phyloP scores from a whole-genome alignment of 2,113 vertebrate species.

The Melospiza georgiana region DNA sequence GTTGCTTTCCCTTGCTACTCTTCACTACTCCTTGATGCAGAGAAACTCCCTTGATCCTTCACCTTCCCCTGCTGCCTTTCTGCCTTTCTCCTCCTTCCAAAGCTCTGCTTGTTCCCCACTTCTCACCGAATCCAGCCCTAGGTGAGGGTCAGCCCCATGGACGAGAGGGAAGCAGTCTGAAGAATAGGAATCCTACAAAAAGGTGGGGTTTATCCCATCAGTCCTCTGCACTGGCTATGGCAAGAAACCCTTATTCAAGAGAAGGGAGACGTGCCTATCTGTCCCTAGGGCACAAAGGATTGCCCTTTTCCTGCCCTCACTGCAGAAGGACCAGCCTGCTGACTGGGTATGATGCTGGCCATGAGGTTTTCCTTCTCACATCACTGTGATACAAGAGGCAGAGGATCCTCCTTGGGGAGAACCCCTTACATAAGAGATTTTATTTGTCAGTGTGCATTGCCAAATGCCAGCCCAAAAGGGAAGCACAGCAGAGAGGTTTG shows the following conservation, averaged over 20 bases:
- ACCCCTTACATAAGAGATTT: background rate
- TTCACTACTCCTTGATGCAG: background rate
- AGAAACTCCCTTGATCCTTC: background rate
- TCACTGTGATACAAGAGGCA: background rate
- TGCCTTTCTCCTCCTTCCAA: background rate
- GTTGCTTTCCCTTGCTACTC: background rate
- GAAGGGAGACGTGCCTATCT: background rate
- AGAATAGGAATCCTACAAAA: background rate
- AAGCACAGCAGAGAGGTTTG: background rate
- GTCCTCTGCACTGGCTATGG: background rate
- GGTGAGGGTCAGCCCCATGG: background rate
- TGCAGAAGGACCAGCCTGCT: background rate
- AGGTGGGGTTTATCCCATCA: background rate
- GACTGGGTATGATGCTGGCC: background rate
- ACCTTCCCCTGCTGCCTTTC: background rate
- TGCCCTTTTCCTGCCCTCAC: background rate
- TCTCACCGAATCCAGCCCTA: background rate
- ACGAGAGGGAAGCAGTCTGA: background rate
- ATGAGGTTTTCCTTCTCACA: background rate
- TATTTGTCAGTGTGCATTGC: background rate
- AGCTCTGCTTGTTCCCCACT: background rate
- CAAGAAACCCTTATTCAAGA: background rate
- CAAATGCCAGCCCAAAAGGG: background rate
- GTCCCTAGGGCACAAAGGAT: background rate
- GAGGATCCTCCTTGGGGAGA: background rate